A percentile compares a stretch with the other conserved stretches of the same genome.
phyloP scores from a whole-genome alignment of 1,140 invertebrate species.

The Monomorium pharaonis region DNA sequence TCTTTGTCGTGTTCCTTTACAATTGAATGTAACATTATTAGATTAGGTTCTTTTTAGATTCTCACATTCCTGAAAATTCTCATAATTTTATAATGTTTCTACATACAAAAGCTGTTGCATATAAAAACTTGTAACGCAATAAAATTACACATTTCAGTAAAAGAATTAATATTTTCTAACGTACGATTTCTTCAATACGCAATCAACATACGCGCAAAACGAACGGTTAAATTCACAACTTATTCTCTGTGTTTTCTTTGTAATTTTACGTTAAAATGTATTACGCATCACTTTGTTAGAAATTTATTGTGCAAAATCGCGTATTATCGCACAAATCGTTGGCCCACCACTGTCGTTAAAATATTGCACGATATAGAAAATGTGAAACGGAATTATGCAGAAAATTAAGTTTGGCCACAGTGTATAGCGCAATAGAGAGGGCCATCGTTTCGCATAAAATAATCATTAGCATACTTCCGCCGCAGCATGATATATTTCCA shows the following conservation, averaged over 20 bases:
- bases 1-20: not conserved
- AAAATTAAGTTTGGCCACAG: constrained; percentile 47
- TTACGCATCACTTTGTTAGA: constrained; percentile 8
- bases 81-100: not conserved
- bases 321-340: constrained; percentile 15
- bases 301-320: constrained; percentile 29
- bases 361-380: constrained; percentile 43
- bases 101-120: not conserved
- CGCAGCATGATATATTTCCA: constrained; percentile 32
- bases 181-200: not conserved
- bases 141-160: not conserved
- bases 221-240: not conserved
- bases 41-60: not conserved
- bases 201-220: not conserved
- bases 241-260: not conserved
- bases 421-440: not conserved
- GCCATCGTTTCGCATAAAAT: constrained; percentile 50
- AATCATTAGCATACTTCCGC: constrained; percentile 55
- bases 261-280: constrained; percentile 17
- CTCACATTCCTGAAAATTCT: not conserved
- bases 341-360: constrained; percentile 14
- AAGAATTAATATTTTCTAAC: constrained; percentile 10
- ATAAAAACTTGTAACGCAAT: not conserved
- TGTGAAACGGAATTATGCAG: constrained; percentile 31
- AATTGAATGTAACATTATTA: not conserved